Evolutionary conservation across 2,113 vertebrate species (phyloP), one percentile per base, ranked within the genome.

Genomic region (Zootoca vivipara): DNA sequence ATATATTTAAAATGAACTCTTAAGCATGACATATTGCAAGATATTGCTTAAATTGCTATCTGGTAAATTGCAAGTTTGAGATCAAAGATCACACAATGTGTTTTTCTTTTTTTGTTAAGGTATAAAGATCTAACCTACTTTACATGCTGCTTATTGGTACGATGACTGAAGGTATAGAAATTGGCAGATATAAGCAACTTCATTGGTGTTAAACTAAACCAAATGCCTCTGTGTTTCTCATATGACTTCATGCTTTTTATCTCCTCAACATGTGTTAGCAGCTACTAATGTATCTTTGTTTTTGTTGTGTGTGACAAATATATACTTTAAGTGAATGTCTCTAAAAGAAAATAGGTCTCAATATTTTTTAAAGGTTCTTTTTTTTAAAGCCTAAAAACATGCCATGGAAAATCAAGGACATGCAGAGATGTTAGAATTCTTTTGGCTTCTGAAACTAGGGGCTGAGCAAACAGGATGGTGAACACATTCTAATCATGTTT

Each of bases 181-280:
- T 85, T 80, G 40, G n/a, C 3, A 65, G 22, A 13, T 26, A 74
- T 8, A 15, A 7, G 4, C 5, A 69, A 82, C 46, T 86, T 9
- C 8, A 16, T 70, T 85, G 1, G 1, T 70, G 15, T 88, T 90
- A 79, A 80, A n/a, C 81, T 18, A 92, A 92, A 86, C 9, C 30
- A 46, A 65, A 83, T 85, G 22, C 13, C 0, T 0, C 87, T 69
- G 4, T 74, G 78, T 72, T 40, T 62, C 3, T 7, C 65, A 65
- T 82, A 80, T 79, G 83, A 4, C 28, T 4, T 79, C 64, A 86
- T 90, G 0, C 0, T n/a, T 75, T 88, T 83, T 28, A 87, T 67
- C 30, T 69, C 69, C 20, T 30, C 75, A 77, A 40, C 65, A 77
- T 42, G 28, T 75, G 64, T 24, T 69, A 18, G 8, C 13, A 69